Evolutionary conservation across 2,888 invertebrate genomes (phyloP), one percentile per base, ranked within the genome.

Genomic region (Macroteleia sp.): DNA sequence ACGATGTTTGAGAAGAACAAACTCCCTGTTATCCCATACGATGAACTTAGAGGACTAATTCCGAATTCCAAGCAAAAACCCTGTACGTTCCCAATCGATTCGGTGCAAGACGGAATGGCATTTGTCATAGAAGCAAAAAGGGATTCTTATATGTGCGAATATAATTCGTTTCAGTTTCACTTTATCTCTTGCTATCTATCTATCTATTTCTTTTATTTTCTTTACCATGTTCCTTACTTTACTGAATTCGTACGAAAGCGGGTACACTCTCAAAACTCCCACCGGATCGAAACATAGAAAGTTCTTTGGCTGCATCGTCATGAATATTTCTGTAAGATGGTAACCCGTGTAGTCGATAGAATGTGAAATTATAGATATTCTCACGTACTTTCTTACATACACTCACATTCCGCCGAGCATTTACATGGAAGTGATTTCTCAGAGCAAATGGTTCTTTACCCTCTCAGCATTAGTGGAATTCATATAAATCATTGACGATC

Each of bases 281-380:
- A 48, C 30, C 39, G 54, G 54, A 62, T 64, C 42, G 56, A 56
- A 67, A 56, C 34, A 41, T 22, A 54, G 59, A 59, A 77, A 76
- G 42, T 69, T 75, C 57, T 12, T 30, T 32, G 56, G 30, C 62
- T 69, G 32, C 8, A 41, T 14, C 20, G 70, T 77, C 76, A 77
- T 77, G 70, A 77, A 77, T 77, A 70, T 77, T 77, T 77, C 70
- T 19, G 46, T 77, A 66, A 70, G 76, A 69, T 69, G 57, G 56
- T 69, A 69, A 57, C 69, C 57, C 64, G 41, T 67, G 54, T 69
- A 70, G 56, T 30, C 44, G 20, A 62, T 57, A 70, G 70, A 70
- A 70, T 59, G 64, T 20, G 59, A 59, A 70, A 70, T 76, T 70
- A 76, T 64, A 64, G 70, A 76, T 76, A 64, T 52, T 56, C 42